A percentile compares a stretch with the other conserved stretches of the same genome.
phyloP scores from a whole-genome alignment of 2,113 vertebrate species.

The Paracyprichromis sp. region DNA sequence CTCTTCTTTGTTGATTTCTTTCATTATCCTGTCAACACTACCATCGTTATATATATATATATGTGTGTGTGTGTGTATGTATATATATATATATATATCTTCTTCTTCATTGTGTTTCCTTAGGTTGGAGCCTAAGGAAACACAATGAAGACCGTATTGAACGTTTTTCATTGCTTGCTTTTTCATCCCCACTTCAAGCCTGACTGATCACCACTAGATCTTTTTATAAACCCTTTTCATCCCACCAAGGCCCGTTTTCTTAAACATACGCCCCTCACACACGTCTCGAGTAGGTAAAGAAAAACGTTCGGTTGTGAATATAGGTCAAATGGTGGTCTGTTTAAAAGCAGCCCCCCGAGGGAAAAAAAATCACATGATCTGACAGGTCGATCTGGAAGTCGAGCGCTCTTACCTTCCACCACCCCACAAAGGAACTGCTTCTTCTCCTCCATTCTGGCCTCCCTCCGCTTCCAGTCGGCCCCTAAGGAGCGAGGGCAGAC shows the following conservation, averaged over 20 bases:
- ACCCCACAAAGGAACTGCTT: slow-evolving; percentile 77
- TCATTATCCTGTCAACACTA: background rate
- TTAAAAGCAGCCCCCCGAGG: background rate
- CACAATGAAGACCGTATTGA: background rate
- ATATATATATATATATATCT: no score
- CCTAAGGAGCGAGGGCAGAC: background rate
- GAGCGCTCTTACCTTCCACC: slow-evolving; percentile 75
- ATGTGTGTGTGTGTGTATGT: accelerated
- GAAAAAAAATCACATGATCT: slow-evolving; percentile 15
- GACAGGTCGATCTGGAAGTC: slow-evolving; percentile 7
- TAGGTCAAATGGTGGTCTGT: slow-evolving; percentile 30
- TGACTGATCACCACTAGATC: slow-evolving; percentile 15
- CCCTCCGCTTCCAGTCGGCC: slow-evolving; percentile 4
- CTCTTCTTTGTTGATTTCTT: background rate
- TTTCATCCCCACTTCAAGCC: slow-evolving; percentile 16
- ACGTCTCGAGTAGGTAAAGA: background rate
- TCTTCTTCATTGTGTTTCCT: background rate
- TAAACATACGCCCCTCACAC: background rate
- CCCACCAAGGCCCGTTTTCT: background rate
- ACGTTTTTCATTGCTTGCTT: background rate
- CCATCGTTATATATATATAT: background rate
- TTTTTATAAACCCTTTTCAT: background rate
- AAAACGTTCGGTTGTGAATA: background rate
- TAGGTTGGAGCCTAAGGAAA: background rate
- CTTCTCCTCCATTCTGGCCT: slow-evolving; percentile 67